Base-by-base conservation (phyloP, 2,888 invertebrate genomes). In the Anodontia alba region DNA sequence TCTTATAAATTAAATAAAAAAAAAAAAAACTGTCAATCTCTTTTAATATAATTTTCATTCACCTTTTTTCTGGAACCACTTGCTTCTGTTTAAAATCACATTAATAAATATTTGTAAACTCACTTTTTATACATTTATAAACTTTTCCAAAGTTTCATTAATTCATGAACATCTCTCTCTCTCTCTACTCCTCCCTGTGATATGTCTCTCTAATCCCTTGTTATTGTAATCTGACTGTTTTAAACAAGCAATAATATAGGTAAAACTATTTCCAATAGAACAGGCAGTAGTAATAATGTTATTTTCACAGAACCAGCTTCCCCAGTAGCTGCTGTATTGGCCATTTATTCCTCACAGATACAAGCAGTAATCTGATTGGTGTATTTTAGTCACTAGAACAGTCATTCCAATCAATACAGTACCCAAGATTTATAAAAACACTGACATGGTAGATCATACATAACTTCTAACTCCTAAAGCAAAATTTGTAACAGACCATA, bases 191-290 rank as follows among this genome's bases (percentile, higher is more conserved):
- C 46, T 15, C 3, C 15, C n/a, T n/a, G 20, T 15, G n/a, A 20
- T 46, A 2, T 62, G 62, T 62, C 20, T 62, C 62, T 62, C 23
- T 62, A 62, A 62, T 62, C 62, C 62, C 33, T 62, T 62, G 29
- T 62, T 20, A 33, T 8, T 62, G 1, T 62, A 29, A 62, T 62
- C 33, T 38, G 12, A 38, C 38, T 33, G 62, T 62, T 62, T 62
- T 62, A 33, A 62, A 62, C 62, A 62, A 62, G 62, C 29, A 5
- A 33, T 62, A 29, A 62, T 31, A 62, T 62, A 62, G 62, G 62
- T 62, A 62, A 54, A 54, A 54, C 8, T 20, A n/a, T 62, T 62
- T 62, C 62, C 62, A 62, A 62, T 62, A 62, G 33, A 62, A 62
- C 62, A 33, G 33, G 33, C 33, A 62, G 20, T 33, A 62, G 33